phyloP scores from a whole-genome alignment of 2,113 vertebrate species.

The Zingel zingel region DNA sequence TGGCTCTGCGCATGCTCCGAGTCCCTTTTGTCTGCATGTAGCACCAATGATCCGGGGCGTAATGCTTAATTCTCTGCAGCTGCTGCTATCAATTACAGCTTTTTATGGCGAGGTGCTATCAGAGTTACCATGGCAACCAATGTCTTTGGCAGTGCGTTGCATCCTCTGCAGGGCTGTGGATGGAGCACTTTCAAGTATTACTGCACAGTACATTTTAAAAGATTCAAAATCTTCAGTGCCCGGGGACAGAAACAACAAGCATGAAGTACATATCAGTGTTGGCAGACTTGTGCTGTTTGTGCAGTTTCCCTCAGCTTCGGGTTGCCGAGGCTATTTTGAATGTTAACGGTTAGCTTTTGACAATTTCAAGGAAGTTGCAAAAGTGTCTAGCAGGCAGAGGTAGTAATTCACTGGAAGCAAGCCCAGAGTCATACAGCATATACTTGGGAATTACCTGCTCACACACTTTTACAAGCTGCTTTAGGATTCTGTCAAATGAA shows the following conservation, averaged over 20 bases:
- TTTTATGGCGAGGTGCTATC: slow-evolving; percentile 64
- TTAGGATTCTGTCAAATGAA: slow-evolving; percentile 58
- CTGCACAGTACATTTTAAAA: slow-evolving; percentile 58
- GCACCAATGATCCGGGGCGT: slow-evolving; percentile 6
- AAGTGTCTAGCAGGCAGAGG: slow-evolving; percentile 37
- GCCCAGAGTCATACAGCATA: slow-evolving; percentile 32
- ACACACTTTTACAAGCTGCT: slow-evolving; percentile 55
- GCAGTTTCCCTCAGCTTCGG: slow-evolving; percentile 10
- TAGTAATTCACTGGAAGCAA: slow-evolving; percentile 38
- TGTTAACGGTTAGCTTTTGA: slow-evolving; percentile 27
- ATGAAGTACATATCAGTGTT: slow-evolving; percentile 47
- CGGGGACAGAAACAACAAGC: slow-evolving; percentile 53
- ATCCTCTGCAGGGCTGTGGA: slow-evolving; percentile 59
- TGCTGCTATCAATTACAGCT: slow-evolving; percentile 68
- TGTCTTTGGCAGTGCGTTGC: slow-evolving; percentile 52
- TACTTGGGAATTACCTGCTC: slow-evolving; percentile 51
- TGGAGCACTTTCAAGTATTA: slow-evolving; percentile 50
- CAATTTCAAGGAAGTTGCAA: slow-evolving; percentile 41
- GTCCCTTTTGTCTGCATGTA: slow-evolving; percentile 29
- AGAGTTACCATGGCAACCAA: slow-evolving; percentile 68
- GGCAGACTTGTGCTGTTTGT: slow-evolving; percentile 15
- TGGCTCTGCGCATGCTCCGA: not conserved
- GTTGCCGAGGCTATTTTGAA: slow-evolving; percentile 29
- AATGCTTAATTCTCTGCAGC: slow-evolving; percentile 54
- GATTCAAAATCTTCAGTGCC: slow-evolving; percentile 55